phyloP scores from a whole-genome alignment of 2,113 vertebrate genomes.

The Ptilonorhynchus violaceus region DNA sequence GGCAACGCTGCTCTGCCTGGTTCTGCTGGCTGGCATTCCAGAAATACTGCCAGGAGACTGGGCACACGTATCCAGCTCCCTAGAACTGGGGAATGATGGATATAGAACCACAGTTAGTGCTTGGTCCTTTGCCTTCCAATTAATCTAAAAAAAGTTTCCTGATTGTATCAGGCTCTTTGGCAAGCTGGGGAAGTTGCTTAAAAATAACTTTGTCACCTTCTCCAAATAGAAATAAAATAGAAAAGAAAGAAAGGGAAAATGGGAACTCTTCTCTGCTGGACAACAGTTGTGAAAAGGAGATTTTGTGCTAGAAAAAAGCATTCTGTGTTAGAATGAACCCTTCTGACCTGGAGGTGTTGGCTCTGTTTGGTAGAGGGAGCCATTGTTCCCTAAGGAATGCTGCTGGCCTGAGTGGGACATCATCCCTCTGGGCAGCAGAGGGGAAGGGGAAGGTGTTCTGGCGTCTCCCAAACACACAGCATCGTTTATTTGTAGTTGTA shows the following conservation, averaged over 20 bases:
- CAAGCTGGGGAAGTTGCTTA: background rate
- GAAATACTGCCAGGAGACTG: background rate
- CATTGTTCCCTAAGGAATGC: background rate
- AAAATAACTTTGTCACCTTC: background rate
- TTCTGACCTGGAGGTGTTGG: background rate
- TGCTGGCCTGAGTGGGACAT: background rate
- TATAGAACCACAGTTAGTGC: background rate
- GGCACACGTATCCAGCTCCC: background rate
- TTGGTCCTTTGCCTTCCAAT: background rate
- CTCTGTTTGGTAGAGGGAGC: background rate
- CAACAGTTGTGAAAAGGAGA: background rate
- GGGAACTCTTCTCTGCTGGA: background rate
- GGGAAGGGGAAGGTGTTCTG: background rate
- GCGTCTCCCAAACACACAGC: background rate
- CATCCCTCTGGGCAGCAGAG: background rate
- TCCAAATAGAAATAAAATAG: background rate
- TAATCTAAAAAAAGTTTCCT: background rate
- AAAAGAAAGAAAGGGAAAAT: background rate
- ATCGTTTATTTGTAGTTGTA: fast-evolving
- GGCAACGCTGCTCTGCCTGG: background rate
- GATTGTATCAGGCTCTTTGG: background rate
- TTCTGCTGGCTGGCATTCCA: background rate
- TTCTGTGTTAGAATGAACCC: background rate
- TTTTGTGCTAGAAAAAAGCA: background rate
- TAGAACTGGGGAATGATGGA: background rate